A percentile compares a stretch with the other conserved stretches of the same genome.
Conservation (phyloP, 1,140 invertebrate species). For the Ephestia elutella region DNA sequence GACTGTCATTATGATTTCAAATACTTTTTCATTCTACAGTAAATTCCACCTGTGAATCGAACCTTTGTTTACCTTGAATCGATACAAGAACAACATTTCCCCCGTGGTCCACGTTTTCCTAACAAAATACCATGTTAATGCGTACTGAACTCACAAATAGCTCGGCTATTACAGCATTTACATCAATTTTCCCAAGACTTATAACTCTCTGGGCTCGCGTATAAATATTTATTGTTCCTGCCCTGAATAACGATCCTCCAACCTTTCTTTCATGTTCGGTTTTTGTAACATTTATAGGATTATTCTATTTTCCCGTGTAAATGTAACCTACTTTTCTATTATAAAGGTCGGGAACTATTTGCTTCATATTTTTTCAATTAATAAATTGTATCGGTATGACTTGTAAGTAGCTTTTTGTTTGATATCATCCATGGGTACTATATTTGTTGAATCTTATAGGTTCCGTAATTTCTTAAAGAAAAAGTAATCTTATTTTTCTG, state of each 20-base stretch:
- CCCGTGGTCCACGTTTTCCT: not conserved
- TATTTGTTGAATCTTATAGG: no score
- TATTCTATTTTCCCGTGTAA: not conserved
- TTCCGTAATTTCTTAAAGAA: no score
- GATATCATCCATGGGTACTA: no score
- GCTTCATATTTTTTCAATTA: not conserved
- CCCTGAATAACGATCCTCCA: not conserved
- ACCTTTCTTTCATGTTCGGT: constrained; percentile 3
- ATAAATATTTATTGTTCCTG: constrained; percentile 2
- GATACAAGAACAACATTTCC: not conserved
- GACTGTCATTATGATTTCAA: no score
- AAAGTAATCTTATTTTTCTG: no score
- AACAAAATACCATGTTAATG: constrained; percentile 1
- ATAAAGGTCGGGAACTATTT: not conserved
- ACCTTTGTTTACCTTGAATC: not conserved
- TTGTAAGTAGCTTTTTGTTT: no score
- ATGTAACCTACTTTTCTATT: not conserved
- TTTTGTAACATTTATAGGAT: not conserved
- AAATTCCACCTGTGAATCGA: no score
- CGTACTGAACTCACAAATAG: not conserved
- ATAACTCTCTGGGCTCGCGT: not conserved
- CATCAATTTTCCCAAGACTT: not conserved
- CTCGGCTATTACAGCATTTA: not conserved
- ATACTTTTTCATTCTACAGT: no score
- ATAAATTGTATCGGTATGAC: no score